Evolutionary conservation across 2,888 invertebrate species (phyloP), one percentile per base, ranked within the genome.

Genomic region (Palloptera scutellata): DNA sequence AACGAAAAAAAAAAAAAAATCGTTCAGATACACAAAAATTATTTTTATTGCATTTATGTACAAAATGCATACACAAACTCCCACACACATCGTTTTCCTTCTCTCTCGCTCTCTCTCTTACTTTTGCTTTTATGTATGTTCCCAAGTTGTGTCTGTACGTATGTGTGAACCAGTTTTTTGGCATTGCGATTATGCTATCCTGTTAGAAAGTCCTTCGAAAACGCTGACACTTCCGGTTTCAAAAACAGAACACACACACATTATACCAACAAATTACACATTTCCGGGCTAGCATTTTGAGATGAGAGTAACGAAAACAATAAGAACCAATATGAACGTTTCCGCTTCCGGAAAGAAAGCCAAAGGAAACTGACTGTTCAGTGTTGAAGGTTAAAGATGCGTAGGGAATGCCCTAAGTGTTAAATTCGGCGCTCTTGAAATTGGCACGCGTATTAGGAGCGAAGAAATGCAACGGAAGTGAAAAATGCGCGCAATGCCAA

Each of bases 161-260:
- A 3, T 63, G 45, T 8, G 13, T 8, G 48, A 8, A 42, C 10
- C 15, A 8, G 20, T 13, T 4, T 51, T 13, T 51, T 48, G 20
- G 20, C 40, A 30, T 43, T 53, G 5, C 11, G 17, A 2, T 15
- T 42, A 53, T 66, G 66, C 42, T 55, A 40, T 53, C 75, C 74
- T 74, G 72, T 69, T 73, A 69, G 52, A 72, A 70, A 69, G 73
- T 73, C 74, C 75, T 75, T 75, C 75, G 70, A 67, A 62, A 70
- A 70, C 72, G 71, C 69, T 72, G 73, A 72, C 73, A 74, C 74
- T 75, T 75, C 74, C 75, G 74, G 73, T 73, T 73, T 64, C 30
- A 40, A 1, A 60, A 8, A 20, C 61, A 58, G 42, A 58, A 61
- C 20, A 61, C 52, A 40, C 52, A 12, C 9, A 61, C 20, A 61